Base-by-base conservation (phyloP, 2,888 invertebrate genomes). In the Drosophila quinaria region DNA sequence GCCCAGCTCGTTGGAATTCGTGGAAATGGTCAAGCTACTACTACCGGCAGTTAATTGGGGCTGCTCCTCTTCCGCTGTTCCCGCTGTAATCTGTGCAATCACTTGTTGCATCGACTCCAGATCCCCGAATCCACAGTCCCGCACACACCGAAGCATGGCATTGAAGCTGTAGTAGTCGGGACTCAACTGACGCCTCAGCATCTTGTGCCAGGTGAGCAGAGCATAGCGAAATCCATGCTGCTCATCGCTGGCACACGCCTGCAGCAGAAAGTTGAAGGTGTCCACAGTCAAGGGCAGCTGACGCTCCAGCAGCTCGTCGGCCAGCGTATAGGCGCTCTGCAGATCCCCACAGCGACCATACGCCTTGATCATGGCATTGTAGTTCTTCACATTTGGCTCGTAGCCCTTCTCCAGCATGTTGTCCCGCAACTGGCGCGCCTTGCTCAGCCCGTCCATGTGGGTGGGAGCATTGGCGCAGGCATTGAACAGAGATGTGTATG, bases 301-400 rank as follows among this genome's bases (percentile, higher is more conserved):
- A 65, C 95, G 95, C 46, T 94, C 93, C 2, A 94, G 89, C 96
- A 98, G 97, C 93, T 97, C 97, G 93, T 98, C 98, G 2, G 96
- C 96, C 63, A 98, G 91, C 89, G 94, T 91, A 92, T 98, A 98
- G 1, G 98, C 97, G 39, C 95, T 95, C 64, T 94, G 90, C 17
- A 97, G 91, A 91, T 97, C 96, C 0, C 96, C 96, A 92, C 96
- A 96, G 68, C 96, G 94, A 0, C 97, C 97, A 93, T 97, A 98
- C 1, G 97, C 97, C 94, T 97, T 98, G 35, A 98, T 97, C 96
- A 98, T 96, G 3, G 96, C 95, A 93, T 98, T 96, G 89, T 97
- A 98, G 89, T 96, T 97, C 8, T 95, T 95, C 1, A 95, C 91
- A 90, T 97, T 97, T 3, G 96, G 95, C 74, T 94, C 93, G 74